Evolutionary conservation across 2,113 vertebrate genomes (phyloP).

Genomic region (Trematocara stigmaticum): DNA sequence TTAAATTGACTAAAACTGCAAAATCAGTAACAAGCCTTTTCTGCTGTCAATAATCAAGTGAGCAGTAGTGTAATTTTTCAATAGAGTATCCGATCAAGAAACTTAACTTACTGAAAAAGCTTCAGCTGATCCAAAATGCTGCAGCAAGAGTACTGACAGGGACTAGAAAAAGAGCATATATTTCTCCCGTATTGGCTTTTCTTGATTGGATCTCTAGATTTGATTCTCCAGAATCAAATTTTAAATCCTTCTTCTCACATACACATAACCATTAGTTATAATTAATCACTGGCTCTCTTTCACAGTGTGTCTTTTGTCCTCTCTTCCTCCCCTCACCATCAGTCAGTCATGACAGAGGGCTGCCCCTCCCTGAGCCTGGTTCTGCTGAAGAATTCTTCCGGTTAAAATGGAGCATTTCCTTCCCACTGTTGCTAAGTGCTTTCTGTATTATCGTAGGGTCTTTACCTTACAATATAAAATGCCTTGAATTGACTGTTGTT

Average conservation of each 20-base stretch:
- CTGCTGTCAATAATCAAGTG: neutral
- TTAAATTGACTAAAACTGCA: neutral
- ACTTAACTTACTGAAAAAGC: neutral
- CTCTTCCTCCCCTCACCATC: neutral
- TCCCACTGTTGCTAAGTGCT: neutral
- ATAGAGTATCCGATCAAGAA: neutral
- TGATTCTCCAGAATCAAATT: neutral
- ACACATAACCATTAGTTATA: neutral
- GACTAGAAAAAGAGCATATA: neutral
- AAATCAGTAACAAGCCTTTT: neutral
- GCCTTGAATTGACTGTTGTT: neutral
- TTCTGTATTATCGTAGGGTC: neutral
- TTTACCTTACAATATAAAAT: neutral
- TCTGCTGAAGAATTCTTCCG: neutral
- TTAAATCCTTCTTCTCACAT: neutral
- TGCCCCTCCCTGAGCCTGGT: neutral
- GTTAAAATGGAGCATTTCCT: neutral
- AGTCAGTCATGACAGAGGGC: neutral
- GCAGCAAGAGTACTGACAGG: neutral
- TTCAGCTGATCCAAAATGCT: neutral
- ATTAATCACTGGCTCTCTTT: neutral
- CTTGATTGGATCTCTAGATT: neutral
- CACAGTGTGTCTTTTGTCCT: neutral
- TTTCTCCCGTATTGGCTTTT: neutral
- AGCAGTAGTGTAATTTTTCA: neutral